Evolutionary conservation across 30 jellyfish, hydroid and myxozoan species (phyloP), one percentile per base, ranked within the genome.

Genomic region (Rhopilema esculentum): DNA sequence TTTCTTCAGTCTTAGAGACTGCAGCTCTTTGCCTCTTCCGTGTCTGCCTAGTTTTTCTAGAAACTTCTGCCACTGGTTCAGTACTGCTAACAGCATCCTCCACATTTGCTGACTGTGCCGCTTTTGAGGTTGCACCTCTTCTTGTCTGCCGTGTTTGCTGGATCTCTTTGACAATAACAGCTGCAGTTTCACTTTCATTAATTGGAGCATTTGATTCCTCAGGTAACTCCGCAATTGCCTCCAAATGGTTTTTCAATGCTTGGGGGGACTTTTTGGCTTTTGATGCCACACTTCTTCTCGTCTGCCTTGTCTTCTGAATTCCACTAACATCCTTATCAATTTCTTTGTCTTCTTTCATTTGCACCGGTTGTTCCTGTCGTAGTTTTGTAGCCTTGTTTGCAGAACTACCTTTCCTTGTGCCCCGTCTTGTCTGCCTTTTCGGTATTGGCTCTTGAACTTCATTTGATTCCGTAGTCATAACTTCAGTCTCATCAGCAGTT

Each of bases 341-440:
- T n/a, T n/a, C n/a, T n/a, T n/a, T n/a, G n/a, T n/a, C n/a, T n/a
- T n/a, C n/a, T n/a, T n/a, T n/a, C n/a, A n/a, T n/a, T n/a, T n/a
- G n/a, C n/a, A n/a, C n/a, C n/a, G n/a, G n/a, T n/a, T n/a, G n/a
- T n/a, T n/a, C n/a, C n/a, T n/a, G n/a, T n/a, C n/a, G n/a, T n/a
- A n/a, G n/a, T n/a, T n/a, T n/a, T n/a, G n/a, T n/a, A n/a, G n/a
- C n/a, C n/a, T n/a, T n/a, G n/a, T n/a, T n/a, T n/a, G n/a, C n/a
- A n/a, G n/a, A n/a, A n/a, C n/a, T n/a, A n/a, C n/a, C n/a, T 4
- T 29, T 70, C n/a, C n/a, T 70, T 66, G 1, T 26, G 30, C 81
- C 81, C 16, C 81, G 63, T 29, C 81, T 70, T 70, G 65, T 70
- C n/a, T 26, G 15, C 33, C 65, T 28, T 1, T 17, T 28, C 7